Evolutionary conservation across 1,140 invertebrate species (phyloP), one percentile per base, ranked within the genome.

Genomic region (Aphelinus certus): DNA sequence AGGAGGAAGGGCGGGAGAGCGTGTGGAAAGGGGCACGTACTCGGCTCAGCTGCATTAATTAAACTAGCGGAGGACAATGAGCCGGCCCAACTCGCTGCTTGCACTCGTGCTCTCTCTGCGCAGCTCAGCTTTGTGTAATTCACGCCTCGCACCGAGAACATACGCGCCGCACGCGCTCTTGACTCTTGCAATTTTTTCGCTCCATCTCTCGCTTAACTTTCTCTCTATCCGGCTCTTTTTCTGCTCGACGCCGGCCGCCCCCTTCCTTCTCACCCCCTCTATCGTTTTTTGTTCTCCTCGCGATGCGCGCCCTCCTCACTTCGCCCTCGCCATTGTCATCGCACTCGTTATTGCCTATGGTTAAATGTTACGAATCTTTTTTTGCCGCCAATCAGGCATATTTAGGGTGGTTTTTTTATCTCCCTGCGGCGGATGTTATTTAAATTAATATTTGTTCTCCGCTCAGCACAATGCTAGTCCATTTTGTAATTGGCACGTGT

Each of bases 1-100:
- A 26, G 26, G 26, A 26, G 60, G 78, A 64, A 72, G 63, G 72
- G 53, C 60, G 64, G 76, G 77, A 26, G 26, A 26, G 26, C 0
- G 26, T 26, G 63, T 72, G 45, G 75, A 55, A 51, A 60, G 71
- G 60, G 70, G 69, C 71, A 73, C 79, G 51, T 9, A 53, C 51
- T 4, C 79, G 73, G 79, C 81, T 80, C 79, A 82, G 84, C 82
- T 84, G 85, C 85, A 85, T 87, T 86, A 87, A 87, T 87, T 87
- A 87, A 86, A 87, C 84, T 83, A 85, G 84, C 81, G 79, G 81
- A 83, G 83, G 84, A 86, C 84, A 86, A 85, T 85, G 83, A 86
- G 84, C 81, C 83, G 81, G 82, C 84, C 85, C 80, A 80, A 81
- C 64, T 9, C 76, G 81, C 80, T 68, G 7, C 45, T 47, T 65